phyloP scores from a whole-genome alignment of 1,140 invertebrate genomes.

The Microplitis mediator region DNA sequence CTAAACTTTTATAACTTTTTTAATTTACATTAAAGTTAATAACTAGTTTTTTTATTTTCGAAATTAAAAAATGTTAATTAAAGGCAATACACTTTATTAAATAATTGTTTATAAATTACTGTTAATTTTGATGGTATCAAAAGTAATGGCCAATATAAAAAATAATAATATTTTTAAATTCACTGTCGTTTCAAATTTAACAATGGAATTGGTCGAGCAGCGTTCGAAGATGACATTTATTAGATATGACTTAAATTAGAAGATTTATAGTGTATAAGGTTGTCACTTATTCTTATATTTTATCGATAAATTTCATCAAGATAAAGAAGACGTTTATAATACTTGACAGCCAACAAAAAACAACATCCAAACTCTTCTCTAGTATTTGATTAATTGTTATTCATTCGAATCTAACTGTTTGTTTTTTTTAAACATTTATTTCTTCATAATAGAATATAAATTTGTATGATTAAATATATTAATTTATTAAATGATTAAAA shows the following conservation, averaged over 20 bases:
- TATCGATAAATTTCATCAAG: slow-evolving; percentile 1
- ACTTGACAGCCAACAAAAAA: not conserved
- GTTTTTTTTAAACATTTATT: too few relatives aligned
- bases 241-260: not conserved
- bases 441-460: too few relatives aligned
- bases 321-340: not conserved
- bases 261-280: not conserved
- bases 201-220: not conserved
- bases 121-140: not conserved
- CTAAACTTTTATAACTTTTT: too few relatives aligned
- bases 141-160: not conserved
- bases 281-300: not conserved
- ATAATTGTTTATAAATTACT: too few relatives aligned
- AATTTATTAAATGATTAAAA: too few relatives aligned
- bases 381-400: not conserved
- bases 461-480: not conserved
- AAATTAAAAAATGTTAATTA: too few relatives aligned
- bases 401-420: too few relatives aligned
- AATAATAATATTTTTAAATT: too few relatives aligned
- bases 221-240: not conserved
- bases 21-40: too few relatives aligned
- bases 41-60: not conserved
- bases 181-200: too few relatives aligned
- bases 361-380: not conserved
- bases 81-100: too few relatives aligned